Percentiles rank a stretch among this genome's conserved stretches.
phyloP scores from a whole-genome alignment of 2,888 invertebrate species.

The Apamea monoglypha region DNA sequence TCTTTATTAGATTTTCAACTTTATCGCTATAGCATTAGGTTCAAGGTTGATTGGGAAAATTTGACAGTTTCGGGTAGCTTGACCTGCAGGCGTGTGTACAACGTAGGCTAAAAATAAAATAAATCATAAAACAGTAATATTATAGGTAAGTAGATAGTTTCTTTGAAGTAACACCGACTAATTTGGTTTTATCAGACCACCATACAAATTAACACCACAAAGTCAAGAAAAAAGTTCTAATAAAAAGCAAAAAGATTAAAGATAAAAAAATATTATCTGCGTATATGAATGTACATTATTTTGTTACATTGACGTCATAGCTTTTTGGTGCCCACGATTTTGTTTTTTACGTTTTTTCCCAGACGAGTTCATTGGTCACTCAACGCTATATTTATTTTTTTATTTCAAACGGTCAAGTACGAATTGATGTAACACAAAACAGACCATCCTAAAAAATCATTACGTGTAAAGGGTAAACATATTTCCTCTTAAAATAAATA shows the following conservation, averaged over 20 bases:
- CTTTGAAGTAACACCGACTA: neutral
- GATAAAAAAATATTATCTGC: neutral
- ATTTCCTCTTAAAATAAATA: neutral
- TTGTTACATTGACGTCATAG: slow-evolving; percentile 13
- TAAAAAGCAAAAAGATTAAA: neutral
- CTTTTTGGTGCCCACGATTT: neutral
- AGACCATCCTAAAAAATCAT: neutral
- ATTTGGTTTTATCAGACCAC: neutral
- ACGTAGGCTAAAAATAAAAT: too few species aligned
- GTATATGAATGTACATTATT: neutral
- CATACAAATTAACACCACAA: neutral
- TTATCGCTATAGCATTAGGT: too few species aligned
- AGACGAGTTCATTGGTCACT: slow-evolving; percentile 38
- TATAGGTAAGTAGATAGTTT: neutral
- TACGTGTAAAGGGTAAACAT: neutral
- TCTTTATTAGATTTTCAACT: too few species aligned
- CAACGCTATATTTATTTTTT: neutral
- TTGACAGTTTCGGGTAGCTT: too few species aligned
- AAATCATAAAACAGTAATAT: neutral
- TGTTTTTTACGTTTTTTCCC: neutral
- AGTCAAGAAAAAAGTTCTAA: slow-evolving; percentile 4
- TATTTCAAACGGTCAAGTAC: neutral
- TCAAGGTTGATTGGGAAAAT: too few species aligned
- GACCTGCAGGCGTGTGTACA: too few species aligned
- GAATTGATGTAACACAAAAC: neutral